phyloP scores from a whole-genome alignment of 2,888 invertebrate species.

The Cepaea hortensis region DNA sequence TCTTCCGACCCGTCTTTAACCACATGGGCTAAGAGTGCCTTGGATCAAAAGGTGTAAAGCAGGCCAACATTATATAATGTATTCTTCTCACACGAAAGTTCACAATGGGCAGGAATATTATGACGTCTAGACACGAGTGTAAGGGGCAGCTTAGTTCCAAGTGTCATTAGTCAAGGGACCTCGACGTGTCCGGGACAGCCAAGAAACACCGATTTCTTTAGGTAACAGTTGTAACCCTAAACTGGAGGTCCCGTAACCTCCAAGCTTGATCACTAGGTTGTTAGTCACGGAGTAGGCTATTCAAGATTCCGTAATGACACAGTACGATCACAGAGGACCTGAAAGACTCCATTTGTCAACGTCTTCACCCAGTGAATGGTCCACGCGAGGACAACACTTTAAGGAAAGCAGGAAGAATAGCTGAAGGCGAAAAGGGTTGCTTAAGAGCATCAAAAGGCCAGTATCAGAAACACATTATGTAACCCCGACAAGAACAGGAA shows the following conservation, averaged over 20 bases:
- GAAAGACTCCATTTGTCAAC: constrained; percentile 40
- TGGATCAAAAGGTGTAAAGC: not conserved
- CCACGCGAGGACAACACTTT: constrained; percentile 21
- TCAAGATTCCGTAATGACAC: constrained; percentile 40
- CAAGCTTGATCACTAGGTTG: constrained; percentile 36
- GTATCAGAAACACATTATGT: constrained; percentile 43
- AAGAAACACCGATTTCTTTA: constrained; percentile 19
- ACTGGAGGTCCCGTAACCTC: not conserved
- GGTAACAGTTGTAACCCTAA: constrained; percentile 40
- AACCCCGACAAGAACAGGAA: not conserved
- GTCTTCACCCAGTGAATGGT: not conserved
- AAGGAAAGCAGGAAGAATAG: constrained; percentile 1
- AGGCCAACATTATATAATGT: not conserved
- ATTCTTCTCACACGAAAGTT: not conserved
- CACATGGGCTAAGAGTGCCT: not conserved
- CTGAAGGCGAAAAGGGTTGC: constrained; percentile 9
- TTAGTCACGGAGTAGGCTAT: constrained; percentile 45
- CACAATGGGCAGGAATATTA: constrained; percentile 39
- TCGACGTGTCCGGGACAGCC: not conserved
- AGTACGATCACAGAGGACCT: not conserved
- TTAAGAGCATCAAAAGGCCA: constrained; percentile 5
- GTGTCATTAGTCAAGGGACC: constrained; percentile 36
- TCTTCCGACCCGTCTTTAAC: constrained; percentile 23
- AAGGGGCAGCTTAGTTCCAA: not conserved
- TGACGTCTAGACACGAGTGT: constrained; percentile 36